Base-by-base conservation (phyloP, 2,888 invertebrate species). In the Argyresthia albistria region DNA sequence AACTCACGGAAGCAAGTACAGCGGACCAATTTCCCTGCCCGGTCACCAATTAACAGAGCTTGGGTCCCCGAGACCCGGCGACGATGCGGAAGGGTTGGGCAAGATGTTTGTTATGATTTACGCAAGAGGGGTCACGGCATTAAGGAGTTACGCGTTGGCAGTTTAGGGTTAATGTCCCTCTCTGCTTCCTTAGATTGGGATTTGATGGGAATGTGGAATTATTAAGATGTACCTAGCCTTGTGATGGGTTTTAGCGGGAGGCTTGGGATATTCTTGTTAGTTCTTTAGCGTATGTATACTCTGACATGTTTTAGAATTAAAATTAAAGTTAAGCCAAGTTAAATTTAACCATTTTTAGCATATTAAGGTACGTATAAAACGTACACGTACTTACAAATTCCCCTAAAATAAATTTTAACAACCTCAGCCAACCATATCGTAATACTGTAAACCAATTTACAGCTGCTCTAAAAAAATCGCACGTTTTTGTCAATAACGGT, bases 91-190 rank as follows among this genome's bases (percentile, higher is more conserved):
- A 79, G 83, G 83, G 82, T 82, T 78, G 70, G 64, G 70, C 73
- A 80, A 80, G 80, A 83, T 81, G 78, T 80, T 82, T 81, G 81
- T 80, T 80, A 79, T 83, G 83, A 82, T 83, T 82, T 78, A 83
- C 73, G 78, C 70, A 67, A 68, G 61, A 65, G 43, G 50, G 50
- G 50, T 43, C 43, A 15, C 37, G 25, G 39, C 15, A 36, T 42
- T 37, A 53, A 50, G 50, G 55, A 25, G 45, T 55, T 25, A 47
- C 35, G n/a, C 45, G 15, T 10, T 14, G 36, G 14, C 46, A 48
- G 43, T n/a, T 10, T 43, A 15, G 49, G 46, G 43, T 35, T 42
- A 48, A 49, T n/a, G 12, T 35, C 12, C 12, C 47, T 12, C 2
- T 25, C 47, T 14, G 15, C 15, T 15, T 47, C 47, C 47, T 47